Evolutionary conservation across 2,797 vertebrate genomes (phyloP).

Genomic region (Hippopotamyrus pictus): DNA sequence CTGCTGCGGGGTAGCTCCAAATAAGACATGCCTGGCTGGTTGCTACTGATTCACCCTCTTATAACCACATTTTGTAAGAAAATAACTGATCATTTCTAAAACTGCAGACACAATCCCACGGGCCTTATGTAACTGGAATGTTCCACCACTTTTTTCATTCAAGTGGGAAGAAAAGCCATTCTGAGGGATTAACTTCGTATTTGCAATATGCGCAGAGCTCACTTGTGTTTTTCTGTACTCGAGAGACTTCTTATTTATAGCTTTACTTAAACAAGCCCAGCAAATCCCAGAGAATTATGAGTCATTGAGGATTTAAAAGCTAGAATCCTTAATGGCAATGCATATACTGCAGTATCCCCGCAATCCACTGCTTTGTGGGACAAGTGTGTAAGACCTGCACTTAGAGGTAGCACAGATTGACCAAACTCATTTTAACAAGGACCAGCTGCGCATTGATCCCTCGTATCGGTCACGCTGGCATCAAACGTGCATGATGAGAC

Average conservation of each 20-base stretch:
- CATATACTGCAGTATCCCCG: neutral
- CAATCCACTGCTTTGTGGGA: neutral
- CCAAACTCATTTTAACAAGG: neutral
- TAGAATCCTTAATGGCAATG: neutral
- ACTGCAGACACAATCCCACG: neutral
- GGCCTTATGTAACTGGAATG: neutral
- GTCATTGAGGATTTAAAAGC: neutral
- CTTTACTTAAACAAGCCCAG: neutral
- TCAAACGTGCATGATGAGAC: neutral
- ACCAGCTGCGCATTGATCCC: neutral
- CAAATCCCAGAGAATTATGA: neutral
- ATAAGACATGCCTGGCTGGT: neutral
- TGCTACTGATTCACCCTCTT: neutral
- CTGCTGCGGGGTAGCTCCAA: neutral
- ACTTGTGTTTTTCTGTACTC: neutral
- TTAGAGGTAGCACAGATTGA: neutral
- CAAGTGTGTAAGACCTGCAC: neutral
- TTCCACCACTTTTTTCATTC: neutral
- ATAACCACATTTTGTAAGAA: neutral
- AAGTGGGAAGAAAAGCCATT: neutral
- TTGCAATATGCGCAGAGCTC: neutral
- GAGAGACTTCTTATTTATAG: neutral
- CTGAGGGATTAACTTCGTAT: neutral
- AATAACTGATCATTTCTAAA: neutral
- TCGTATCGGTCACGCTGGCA: neutral